These are phyloP conservation scores for Linyphia triangularis DNA, from an alignment of 2,888 invertebrate genomes.

Conservation along the genomic window DNA sequence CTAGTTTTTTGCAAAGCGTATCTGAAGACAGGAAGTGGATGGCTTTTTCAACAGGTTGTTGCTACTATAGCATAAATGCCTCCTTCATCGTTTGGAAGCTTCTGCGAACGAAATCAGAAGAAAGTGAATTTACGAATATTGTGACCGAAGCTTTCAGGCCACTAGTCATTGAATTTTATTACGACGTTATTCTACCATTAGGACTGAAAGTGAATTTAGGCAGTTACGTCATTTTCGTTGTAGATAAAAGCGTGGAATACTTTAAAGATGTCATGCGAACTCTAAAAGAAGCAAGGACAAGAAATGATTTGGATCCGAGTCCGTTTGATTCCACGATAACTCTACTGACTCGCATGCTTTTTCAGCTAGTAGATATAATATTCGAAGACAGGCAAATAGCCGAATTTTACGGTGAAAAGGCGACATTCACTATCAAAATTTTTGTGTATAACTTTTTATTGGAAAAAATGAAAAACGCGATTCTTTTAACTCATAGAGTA, in stretches of 20 bases:
- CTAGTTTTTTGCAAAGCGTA: neutral
- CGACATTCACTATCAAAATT: neutral
- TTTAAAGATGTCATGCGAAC: neutral
- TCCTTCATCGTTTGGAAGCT: neutral
- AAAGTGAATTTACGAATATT: neutral
- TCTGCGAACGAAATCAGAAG: neutral
- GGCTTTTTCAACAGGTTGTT: slow-evolving; percentile 20
- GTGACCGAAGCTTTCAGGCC: neutral
- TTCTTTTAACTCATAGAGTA: slow-evolving; percentile 29
- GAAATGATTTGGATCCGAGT: neutral
- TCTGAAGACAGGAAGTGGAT: slow-evolving; percentile 3
- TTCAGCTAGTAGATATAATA: neutral
- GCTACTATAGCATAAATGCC: slow-evolving; percentile 7
- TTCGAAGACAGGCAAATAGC: neutral
- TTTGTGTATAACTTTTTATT: slow-evolving; percentile 1
- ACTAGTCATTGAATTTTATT: neutral
- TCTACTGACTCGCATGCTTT: neutral
- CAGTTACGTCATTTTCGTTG: neutral
- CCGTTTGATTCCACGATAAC: neutral
- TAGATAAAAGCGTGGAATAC: neutral
- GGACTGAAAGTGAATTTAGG: neutral
- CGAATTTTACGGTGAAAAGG: neutral
- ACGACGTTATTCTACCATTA: slow-evolving; percentile 12
- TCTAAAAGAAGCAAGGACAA: neutral
- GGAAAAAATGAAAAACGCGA: neutral